Evolutionary conservation across 2,888 invertebrate species (phyloP), one percentile per base, ranked within the genome.

Genomic region (Synanthedon formicaeformis): DNA sequence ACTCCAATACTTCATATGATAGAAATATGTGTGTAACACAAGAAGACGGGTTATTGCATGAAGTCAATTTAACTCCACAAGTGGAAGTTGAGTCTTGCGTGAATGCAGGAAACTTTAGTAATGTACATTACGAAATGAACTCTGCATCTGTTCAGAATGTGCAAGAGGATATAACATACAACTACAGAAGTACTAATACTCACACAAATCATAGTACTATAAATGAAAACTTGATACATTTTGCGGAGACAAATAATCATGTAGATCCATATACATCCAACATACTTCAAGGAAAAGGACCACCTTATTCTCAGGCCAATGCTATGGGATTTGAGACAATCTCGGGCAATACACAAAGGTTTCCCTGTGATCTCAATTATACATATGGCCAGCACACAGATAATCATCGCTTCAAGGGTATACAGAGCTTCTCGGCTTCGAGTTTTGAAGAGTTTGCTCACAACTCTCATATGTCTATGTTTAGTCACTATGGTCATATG

Each of bases 21-120:
- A 67, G 69, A 68, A 69, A 83, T 63, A 71, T 78, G 56, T 74
- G 80, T 69, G 70, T 74, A 57, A 71, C 65, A 60, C 75, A 77
- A 58, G 81, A 81, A 57, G 81, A 81, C 57, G 77, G 78, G 45
- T 73, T 90, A 61, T 66, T 91, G 57, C 79, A 89, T 59, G 90
- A 90, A 65, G 87, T 89, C 16, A 88, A 67, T 63, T 71, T 89
- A 41, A 79, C 88, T 58, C 88, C 90, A 40, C 87, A 90, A 64
- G 80, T 90, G 50, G 90, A 90, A 71, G 89, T 90, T 54, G 91
- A 90, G 70, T 89, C 90, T 49, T 92, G 92, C 71, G 90, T 91
- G 16, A 91, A 90, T 69, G 79, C 89, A 55, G 91, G 91, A 27
- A 91, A 89, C 70, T 93, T 92, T 67, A 91, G 90, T 60, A 92